A percentile compares a stretch with the other conserved stretches of the same genome.
phyloP scores from a whole-genome alignment of 2,888 invertebrate genomes.

The Phytoseiulus persimilis region DNA sequence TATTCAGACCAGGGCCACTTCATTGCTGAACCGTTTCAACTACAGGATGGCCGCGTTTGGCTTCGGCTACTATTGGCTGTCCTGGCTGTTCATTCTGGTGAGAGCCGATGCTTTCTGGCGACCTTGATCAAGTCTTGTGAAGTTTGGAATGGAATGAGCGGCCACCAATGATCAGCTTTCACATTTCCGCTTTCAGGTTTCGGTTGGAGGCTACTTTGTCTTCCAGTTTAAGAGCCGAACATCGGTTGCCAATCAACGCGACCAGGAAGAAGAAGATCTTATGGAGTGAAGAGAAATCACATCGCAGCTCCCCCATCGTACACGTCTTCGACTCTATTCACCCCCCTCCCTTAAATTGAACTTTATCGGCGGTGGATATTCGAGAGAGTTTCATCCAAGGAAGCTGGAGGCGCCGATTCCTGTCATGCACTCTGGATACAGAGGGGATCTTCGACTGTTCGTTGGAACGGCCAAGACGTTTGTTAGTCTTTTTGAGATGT shows the following conservation, averaged over 20 bases:
- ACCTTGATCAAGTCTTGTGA: background rate
- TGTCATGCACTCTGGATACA: no score
- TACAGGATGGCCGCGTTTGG: conserved; percentile 54
- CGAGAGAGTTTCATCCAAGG: no score
- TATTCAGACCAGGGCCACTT: conserved; percentile 50
- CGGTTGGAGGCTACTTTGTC: conserved; percentile 20
- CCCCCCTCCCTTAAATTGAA: no score
- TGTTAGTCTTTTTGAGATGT: no score
- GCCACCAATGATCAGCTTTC: no score
- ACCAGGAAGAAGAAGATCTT: conserved; percentile 16
- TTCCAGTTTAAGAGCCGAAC: conserved; percentile 17
- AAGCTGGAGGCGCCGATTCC: no score
- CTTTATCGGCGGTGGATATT: no score
- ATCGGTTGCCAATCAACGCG: conserved; percentile 10
- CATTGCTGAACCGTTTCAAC: conserved; percentile 51
- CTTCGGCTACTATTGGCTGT: conserved; percentile 51
- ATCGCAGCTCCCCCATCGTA: background rate
- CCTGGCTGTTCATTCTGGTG: conserved; percentile 51
- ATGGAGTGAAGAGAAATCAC: background rate
- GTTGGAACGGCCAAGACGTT: no score
- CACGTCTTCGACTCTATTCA: no score
- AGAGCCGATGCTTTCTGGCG: conserved; percentile 31
- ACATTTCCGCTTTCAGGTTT: background rate
- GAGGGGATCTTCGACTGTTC: no score
- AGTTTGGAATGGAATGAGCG: background rate